Conservation (phyloP, 2,113 vertebrate genomes). For the Galemys pyrenaicus region DNA sequence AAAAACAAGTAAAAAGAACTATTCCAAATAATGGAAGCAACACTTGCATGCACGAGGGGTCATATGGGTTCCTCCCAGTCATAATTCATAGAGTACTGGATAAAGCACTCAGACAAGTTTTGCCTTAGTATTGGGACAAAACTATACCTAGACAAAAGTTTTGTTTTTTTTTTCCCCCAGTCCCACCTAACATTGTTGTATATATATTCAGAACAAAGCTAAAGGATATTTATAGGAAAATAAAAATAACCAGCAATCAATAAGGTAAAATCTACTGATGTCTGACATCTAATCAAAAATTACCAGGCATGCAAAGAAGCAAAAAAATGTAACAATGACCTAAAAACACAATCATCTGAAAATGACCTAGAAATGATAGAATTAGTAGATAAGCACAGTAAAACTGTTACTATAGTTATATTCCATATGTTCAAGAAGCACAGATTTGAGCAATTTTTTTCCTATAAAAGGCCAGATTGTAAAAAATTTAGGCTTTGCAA, state of each 20-base stretch:
- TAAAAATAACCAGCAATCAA: background rate
- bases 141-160: background rate
- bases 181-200: slow-evolving; percentile 5
- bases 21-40: background rate
- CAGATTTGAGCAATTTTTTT: background rate
- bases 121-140: background rate
- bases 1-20: slow-evolving; percentile 25
- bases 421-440: background rate
- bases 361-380: background rate
- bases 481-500: background rate
- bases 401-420: background rate
- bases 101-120: background rate
- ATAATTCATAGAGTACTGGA: background rate
- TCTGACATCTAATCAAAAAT: slow-evolving; percentile 11
- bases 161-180: background rate
- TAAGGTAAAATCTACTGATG: background rate
- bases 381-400: background rate
- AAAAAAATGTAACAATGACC: slow-evolving; percentile 34
- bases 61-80: background rate
- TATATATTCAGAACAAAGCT: slow-evolving; percentile 23
- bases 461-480: background rate
- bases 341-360: slow-evolving; percentile 28
- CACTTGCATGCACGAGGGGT: background rate
- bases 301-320: background rate
- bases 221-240: slow-evolving; percentile 23